Evolutionary conservation across 2,797 vertebrate genomes (phyloP).

Genomic region (Buphagus erythrorhynchus): DNA sequence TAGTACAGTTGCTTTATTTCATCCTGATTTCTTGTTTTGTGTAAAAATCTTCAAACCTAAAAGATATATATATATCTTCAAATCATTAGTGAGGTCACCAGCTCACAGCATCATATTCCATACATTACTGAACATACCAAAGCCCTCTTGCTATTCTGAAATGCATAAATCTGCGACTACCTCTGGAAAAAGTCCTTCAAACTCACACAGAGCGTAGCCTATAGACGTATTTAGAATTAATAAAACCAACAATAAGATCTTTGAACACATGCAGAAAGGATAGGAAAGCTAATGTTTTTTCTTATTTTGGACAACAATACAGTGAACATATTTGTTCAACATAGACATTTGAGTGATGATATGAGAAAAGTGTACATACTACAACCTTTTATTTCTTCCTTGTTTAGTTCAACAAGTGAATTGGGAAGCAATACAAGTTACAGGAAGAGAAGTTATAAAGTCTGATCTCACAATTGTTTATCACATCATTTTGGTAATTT

Average conservation of each 20-base stretch:
- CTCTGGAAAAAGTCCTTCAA: neutral
- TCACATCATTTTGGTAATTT: conserved; percentile 44
- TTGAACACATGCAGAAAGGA: neutral
- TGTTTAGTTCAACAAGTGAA: conserved; percentile 41
- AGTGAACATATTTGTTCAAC: neutral
- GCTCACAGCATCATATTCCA: neutral
- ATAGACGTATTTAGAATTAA: neutral
- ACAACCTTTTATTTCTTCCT: conserved; percentile 5
- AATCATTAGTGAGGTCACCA: neutral
- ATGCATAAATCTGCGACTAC: neutral
- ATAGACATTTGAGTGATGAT: too few species aligned
- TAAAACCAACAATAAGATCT: neutral
- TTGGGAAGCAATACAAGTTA: conserved; percentile 32
- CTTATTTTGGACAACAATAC: neutral
- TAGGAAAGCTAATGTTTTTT: neutral
- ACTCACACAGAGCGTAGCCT: neutral
- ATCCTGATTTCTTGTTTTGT: neutral
- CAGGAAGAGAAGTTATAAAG: conserved; percentile 40
- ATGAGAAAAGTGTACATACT: neutral
- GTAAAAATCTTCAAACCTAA: neutral
- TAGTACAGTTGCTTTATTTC: neutral
- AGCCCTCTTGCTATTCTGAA: neutral
- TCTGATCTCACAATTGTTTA: conserved; percentile 49
- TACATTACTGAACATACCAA: neutral
- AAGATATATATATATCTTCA: neutral